Evolutionary conservation across 2,888 invertebrate genomes (phyloP).

Genomic region (Fabriciana adippe): DNA sequence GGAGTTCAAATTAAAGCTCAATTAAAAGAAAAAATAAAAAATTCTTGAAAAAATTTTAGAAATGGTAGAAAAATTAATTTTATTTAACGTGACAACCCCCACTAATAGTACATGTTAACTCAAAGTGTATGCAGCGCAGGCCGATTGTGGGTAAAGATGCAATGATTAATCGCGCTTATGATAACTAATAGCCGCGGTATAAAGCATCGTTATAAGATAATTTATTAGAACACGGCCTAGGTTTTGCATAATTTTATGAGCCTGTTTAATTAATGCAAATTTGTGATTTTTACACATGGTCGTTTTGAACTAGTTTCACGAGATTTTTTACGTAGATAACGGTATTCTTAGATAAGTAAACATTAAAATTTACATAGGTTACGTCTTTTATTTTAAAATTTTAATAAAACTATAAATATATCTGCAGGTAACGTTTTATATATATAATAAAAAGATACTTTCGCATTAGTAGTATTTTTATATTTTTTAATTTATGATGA

Average conservation of each 20-base stretch:
- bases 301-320: slow-evolving; percentile 1
- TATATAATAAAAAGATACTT: too few relatives aligned
- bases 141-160: slow-evolving; percentile 29
- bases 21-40: too few relatives aligned
- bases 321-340: slow-evolving; percentile 13
- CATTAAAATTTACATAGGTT: too few relatives aligned
- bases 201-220: slow-evolving; percentile 34
- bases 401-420: too few relatives aligned
- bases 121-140: slow-evolving; percentile 14
- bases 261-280: slow-evolving; percentile 18
- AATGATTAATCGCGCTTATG: slow-evolving; percentile 37
- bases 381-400: too few relatives aligned
- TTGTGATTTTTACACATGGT: slow-evolving; percentile 1
- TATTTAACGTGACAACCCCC: slow-evolving; percentile 25
- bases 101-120: slow-evolving; percentile 27
- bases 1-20: too few relatives aligned
- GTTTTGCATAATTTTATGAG: slow-evolving; percentile 27
- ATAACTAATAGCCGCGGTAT: slow-evolving; percentile 35
- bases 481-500: too few relatives aligned
- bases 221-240: slow-evolving; percentile 22
- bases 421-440: too few relatives aligned
- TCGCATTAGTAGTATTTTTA: too few relatives aligned
- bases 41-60: not conserved
- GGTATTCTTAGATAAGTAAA: slow-evolving; percentile 1
- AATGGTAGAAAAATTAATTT: not conserved